phyloP scores from a whole-genome alignment of 2,113 vertebrate genomes.

The Mormyrus lacerda region DNA sequence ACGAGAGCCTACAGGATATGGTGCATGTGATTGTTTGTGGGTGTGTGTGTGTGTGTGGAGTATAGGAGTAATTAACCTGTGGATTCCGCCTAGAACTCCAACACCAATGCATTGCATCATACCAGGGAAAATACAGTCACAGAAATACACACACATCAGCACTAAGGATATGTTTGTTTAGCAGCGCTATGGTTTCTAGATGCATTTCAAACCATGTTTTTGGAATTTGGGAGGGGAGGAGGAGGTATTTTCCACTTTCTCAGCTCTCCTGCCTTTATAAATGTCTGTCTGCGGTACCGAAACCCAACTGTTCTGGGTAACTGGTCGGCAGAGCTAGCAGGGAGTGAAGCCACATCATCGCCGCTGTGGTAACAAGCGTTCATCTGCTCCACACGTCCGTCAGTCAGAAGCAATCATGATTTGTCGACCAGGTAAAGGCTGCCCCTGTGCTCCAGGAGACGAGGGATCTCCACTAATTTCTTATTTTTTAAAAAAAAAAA shows the following conservation, averaged over 20 bases:
- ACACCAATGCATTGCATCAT: not conserved
- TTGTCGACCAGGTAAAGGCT: not conserved
- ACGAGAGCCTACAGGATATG: conserved; percentile 12
- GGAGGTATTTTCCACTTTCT: not conserved
- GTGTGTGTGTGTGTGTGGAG: not conserved
- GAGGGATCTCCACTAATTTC: not conserved
- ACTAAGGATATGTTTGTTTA: not conserved
- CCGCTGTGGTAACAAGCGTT: not conserved
- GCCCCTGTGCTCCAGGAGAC: not conserved
- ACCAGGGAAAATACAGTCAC: not conserved
- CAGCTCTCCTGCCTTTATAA: not conserved
- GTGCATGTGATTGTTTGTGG: not conserved
- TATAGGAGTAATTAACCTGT: not conserved
- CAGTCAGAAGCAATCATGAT: not conserved
- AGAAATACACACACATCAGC: not conserved
- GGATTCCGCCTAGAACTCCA: not conserved
- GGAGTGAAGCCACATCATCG: not conserved
- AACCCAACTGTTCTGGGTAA: not conserved
- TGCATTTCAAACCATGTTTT: not conserved
- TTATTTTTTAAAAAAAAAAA: not conserved
- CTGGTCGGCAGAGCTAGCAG: not conserved
- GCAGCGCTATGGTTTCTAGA: not conserved
- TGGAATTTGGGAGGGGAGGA: not conserved
- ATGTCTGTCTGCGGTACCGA: not conserved
- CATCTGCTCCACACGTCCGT: not conserved